Conservation (phyloP, 2,888 invertebrate genomes). For the Antheraea yamamai region DNA sequence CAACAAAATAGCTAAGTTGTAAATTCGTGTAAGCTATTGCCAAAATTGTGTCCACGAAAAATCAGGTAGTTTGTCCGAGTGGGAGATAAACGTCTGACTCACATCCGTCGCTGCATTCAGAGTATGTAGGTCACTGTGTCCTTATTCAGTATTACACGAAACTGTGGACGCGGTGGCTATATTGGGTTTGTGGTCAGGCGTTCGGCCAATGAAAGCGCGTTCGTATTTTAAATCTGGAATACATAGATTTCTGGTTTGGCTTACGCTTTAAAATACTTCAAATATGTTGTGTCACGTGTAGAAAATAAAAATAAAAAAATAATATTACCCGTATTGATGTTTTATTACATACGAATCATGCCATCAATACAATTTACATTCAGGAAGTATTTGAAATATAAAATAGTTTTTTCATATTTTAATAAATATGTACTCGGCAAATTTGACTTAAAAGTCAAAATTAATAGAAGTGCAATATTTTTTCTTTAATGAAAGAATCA, state of each 20-base stretch:
- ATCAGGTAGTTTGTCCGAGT: constrained; percentile 28
- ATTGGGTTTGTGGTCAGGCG: constrained; percentile 7
- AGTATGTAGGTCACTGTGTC: constrained; percentile 32
- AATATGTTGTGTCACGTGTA: not conserved
- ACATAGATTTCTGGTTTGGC: not conserved
- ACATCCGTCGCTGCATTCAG: constrained; percentile 25
- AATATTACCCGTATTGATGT: no score
- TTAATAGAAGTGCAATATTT: not conserved
- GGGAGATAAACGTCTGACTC: constrained; percentile 31
- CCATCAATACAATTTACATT: no score
- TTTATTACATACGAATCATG: no score
- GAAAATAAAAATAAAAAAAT: no score
- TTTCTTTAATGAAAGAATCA: not conserved
- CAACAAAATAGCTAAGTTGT: constrained; percentile 22
- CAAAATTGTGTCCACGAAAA: constrained; percentile 30
- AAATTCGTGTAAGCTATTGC: constrained; percentile 25
- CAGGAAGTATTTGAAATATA: no score
- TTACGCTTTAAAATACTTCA: not conserved
- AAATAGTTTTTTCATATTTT: no score
- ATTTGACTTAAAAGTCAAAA: not conserved
- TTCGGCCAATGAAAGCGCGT: constrained; percentile 3
- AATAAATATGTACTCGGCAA: no score
- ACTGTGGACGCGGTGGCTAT: constrained; percentile 2
- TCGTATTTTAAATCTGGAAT: not conserved
- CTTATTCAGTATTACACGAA: constrained; percentile 27